A percentile compares a stretch with the other conserved stretches of the same genome.
Evolutionary conservation across 1,140 invertebrate genomes (phyloP).

Genomic region (Agrilus planipennis): DNA sequence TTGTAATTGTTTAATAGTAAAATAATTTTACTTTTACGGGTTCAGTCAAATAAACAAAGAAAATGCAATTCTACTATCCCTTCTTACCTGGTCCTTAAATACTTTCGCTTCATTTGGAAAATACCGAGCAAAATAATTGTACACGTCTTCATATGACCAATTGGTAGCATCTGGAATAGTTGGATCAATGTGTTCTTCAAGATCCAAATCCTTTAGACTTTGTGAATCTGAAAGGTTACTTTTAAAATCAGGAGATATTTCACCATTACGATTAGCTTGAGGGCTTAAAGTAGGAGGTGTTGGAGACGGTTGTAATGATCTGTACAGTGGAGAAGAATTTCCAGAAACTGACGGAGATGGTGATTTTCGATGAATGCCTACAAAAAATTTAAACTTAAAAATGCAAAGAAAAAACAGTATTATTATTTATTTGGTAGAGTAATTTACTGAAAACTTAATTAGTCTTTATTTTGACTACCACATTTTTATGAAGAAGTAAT

Average conservation of each 20-base stretch:
- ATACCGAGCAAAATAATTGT: constrained; percentile 60
- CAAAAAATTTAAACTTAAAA: no score
- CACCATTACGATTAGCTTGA: constrained; percentile 14
- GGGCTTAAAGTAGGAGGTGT: constrained; percentile 29
- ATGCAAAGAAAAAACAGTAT: no score
- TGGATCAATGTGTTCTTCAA: constrained; percentile 43
- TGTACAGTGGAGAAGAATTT: constrained; percentile 4
- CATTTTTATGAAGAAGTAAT: no score
- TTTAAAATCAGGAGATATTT: constrained; percentile 12
- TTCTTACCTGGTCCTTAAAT: constrained; percentile 64
- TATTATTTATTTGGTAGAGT: no score
- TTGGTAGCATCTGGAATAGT: constrained; percentile 64
- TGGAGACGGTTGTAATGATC: constrained; percentile 14
- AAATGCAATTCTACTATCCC: no score
- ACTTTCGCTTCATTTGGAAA: constrained; percentile 63
- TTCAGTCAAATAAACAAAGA: no score
- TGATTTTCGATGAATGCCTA: no score
- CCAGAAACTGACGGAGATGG: background rate
- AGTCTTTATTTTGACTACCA: no score
- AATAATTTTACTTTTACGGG: no score
- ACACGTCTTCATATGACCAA: constrained; percentile 73
- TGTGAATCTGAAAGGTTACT: constrained; percentile 22
- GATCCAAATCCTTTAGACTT: constrained; percentile 25
- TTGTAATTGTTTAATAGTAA: no score
- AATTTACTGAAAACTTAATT: no score